A percentile compares a stretch with the other conserved stretches of the same genome.
phyloP scores from a whole-genome alignment of 92 coral and sea anemone species.

The Zoanthus gigantus region DNA sequence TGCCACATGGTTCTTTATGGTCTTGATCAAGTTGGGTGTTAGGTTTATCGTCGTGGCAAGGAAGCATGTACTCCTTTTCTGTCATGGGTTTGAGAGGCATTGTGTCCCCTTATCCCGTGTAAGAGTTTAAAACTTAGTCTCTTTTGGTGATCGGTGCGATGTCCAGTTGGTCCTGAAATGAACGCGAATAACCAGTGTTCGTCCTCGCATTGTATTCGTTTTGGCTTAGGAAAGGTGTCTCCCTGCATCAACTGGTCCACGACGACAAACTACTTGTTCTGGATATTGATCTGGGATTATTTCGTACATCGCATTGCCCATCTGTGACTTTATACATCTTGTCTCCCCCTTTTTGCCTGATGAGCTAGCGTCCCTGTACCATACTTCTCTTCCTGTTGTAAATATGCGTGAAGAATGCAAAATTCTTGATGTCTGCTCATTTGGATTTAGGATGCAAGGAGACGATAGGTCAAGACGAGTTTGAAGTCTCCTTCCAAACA shows the following conservation, averaged over 20 bases:
- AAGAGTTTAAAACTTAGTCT: background rate
- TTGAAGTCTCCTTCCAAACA: background rate
- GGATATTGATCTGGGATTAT: background rate
- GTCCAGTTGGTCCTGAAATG: background rate
- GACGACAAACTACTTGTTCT: background rate
- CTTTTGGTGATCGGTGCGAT: background rate
- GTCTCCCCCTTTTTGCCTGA: background rate
- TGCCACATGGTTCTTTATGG: background rate
- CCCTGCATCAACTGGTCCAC: background rate
- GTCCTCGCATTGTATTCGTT: background rate
- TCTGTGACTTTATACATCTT: background rate
- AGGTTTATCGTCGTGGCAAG: background rate
- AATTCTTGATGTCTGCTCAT: background rate
- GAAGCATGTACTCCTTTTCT: background rate
- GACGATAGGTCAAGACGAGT: background rate
- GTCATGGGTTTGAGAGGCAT: background rate
- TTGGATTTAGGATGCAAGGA: background rate
- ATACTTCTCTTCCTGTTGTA: background rate
- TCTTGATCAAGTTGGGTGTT: background rate
- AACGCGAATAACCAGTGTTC: background rate
- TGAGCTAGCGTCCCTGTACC: background rate
- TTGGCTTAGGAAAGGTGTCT: background rate
- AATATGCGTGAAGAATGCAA: background rate
- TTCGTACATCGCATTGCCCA: background rate
- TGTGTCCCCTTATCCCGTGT: background rate